A percentile compares a stretch with the other conserved stretches of the same genome.
Conservation (phyloP, 1,140 invertebrate species). For the Aphelenchoides fujianensis region DNA sequence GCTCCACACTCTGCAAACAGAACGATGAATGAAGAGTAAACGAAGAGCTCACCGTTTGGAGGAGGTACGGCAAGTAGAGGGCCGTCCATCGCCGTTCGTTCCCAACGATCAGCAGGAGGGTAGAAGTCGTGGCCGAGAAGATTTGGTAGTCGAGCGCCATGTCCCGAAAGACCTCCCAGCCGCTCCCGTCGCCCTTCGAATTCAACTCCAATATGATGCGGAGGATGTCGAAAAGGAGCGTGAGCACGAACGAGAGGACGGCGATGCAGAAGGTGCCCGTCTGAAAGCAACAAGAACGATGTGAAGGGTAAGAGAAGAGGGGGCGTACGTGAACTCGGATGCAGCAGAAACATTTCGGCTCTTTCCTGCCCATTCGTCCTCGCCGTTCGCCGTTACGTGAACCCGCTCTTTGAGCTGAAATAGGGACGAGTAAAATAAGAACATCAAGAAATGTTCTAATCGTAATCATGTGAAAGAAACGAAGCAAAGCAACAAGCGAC, state of each 20-base stretch:
- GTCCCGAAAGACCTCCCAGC: neutral
- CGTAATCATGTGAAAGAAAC: neutral
- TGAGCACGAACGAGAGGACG: neutral
- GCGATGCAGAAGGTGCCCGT: neutral
- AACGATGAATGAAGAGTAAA: neutral
- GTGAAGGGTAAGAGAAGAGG: neutral
- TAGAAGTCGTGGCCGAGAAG: neutral
- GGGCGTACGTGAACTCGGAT: neutral
- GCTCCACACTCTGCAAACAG: neutral
- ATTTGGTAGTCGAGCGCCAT: neutral
- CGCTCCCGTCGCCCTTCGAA: neutral
- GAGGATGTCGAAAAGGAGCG: neutral
- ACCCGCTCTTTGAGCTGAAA: too few species aligned
- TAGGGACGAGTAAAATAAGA: too few species aligned
- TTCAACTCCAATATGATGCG: neutral
- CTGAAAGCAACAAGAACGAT: neutral
- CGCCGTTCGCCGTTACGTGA: too few species aligned
- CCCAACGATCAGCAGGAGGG: neutral
- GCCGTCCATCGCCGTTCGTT: neutral
- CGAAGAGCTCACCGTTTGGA: neutral
- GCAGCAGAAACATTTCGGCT: neutral
- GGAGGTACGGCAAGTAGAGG: neutral
- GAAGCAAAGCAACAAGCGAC: neutral
- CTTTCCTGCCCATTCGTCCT: too few species aligned
- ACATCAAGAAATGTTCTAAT: neutral